Evolutionary conservation across 2,797 vertebrate species (phyloP).

Genomic region (Erpetoichthys calabaricus): DNA sequence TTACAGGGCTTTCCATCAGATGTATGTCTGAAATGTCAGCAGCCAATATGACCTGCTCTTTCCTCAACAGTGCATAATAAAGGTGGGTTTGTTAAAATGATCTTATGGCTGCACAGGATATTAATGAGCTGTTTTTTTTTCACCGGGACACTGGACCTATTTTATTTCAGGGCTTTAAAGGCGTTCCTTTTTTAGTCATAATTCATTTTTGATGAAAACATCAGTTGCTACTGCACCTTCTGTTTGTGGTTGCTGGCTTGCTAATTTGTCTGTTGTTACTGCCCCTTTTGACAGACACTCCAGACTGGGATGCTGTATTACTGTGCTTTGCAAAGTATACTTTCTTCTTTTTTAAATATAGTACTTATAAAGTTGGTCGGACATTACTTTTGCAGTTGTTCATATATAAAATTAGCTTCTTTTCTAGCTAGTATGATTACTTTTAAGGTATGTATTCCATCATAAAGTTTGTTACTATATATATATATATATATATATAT

Average conservation of each 20-base stretch:
- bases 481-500: too few species aligned
- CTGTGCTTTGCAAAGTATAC: constrained; percentile 17
- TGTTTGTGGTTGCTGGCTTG: constrained; percentile 30
- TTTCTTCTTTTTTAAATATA: background rate
- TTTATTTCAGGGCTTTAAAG: constrained; percentile 43
- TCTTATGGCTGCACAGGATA: constrained; percentile 39
- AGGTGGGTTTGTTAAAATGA: constrained; percentile 56
- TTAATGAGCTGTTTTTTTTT: constrained; percentile 50
- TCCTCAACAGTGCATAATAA: constrained; percentile 44
- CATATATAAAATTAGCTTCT: constrained; percentile 13
- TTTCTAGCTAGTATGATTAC: constrained; percentile 15
- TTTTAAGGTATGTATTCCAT: constrained; percentile 13
- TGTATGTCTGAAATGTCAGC: constrained; percentile 49
- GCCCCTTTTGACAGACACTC: constrained; percentile 43
- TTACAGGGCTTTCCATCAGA: constrained; percentile 46
- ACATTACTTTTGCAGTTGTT: constrained; percentile 20
- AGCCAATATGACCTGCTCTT: constrained; percentile 37
- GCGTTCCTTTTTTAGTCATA: constrained; percentile 60
- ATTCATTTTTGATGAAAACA: constrained; percentile 69
- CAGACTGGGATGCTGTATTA: constrained; percentile 30
- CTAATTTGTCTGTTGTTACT: constrained; percentile 52
- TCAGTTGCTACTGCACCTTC: constrained; percentile 42
- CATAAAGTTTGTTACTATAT: background rate
- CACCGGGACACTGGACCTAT: constrained; percentile 60
- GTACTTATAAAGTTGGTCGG: background rate